phyloP scores from a whole-genome alignment of 2,113 vertebrate species.

The Festucalex cinctus region DNA sequence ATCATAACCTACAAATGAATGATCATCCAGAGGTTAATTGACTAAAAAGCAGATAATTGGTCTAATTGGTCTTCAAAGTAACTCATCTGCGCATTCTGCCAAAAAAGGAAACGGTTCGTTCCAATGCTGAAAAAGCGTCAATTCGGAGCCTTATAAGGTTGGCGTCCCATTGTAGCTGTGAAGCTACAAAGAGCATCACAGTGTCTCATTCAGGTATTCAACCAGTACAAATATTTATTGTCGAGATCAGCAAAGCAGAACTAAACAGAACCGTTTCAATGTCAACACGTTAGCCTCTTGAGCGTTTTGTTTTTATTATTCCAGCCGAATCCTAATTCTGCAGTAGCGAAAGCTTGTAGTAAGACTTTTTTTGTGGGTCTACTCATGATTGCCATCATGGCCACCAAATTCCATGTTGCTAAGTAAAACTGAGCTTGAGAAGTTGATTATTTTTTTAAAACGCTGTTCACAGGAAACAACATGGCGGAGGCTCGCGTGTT shows the following conservation, averaged over 20 bases:
- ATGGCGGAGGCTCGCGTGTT: constrained; percentile 93
- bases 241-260: constrained; percentile 28
- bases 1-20: background rate
- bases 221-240: constrained; percentile 59
- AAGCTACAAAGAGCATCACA: background rate
- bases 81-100: background rate
- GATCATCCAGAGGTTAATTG: background rate
- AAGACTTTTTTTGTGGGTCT: background rate
- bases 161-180: background rate
- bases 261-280: constrained; percentile 32
- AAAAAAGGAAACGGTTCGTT: background rate
- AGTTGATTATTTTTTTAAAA: background rate
- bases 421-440: background rate
- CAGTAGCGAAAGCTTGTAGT: constrained; percentile 31
- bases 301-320: constrained; percentile 9
- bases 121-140: background rate
- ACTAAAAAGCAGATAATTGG: background rate
- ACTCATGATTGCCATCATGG: background rate
- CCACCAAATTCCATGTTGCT: background rate
- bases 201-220: constrained; percentile 40
- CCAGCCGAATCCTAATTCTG: constrained; percentile 9
- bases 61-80: background rate
- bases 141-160: background rate
- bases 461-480: constrained; percentile 79
- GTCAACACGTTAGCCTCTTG: constrained; percentile 38